These are phyloP conservation scores for Ochotona princeps DNA, from an alignment of 2,113 vertebrate species.

Conservation along the genomic window DNA sequence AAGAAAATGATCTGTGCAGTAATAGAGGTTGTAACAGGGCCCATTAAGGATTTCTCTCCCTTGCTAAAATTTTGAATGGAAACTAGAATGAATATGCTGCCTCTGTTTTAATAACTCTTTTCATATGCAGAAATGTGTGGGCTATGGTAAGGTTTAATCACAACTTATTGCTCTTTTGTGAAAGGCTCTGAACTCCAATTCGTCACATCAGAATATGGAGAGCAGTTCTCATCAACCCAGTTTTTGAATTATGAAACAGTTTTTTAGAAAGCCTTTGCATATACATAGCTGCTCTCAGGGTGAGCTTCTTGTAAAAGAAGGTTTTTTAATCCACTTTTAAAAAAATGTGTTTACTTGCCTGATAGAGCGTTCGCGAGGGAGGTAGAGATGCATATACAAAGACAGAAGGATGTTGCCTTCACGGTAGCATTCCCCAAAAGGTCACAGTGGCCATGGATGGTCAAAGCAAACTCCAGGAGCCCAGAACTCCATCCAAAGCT, in stretches of 20 bases:
- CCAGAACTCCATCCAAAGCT: too few relatives aligned
- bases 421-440: too few relatives aligned
- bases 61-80: constrained; percentile 59
- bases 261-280: neutral
- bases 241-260: constrained; percentile 45
- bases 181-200: constrained; percentile 41
- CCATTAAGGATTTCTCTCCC: constrained; percentile 61
- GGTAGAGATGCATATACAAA: too few relatives aligned
- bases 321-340: constrained; percentile 38
- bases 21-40: constrained; percentile 39
- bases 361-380: too few relatives aligned
- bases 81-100: constrained; percentile 2
- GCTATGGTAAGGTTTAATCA: constrained; percentile 53
- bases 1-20: constrained; percentile 16
- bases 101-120: constrained; percentile 64
- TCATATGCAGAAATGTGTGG: constrained; percentile 49
- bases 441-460: too few relatives aligned
- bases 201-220: constrained; percentile 29
- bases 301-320: constrained; percentile 19
- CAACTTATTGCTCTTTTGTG: constrained; percentile 54
- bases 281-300: neutral
- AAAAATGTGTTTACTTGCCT: neutral
- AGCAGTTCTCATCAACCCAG: constrained; percentile 3
- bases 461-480: too few relatives aligned
- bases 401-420: too few relatives aligned